These are phyloP conservation scores for Ailurus styani DNA, from an alignment of 2,113 vertebrate species.

Conservation along the genomic window DNA sequence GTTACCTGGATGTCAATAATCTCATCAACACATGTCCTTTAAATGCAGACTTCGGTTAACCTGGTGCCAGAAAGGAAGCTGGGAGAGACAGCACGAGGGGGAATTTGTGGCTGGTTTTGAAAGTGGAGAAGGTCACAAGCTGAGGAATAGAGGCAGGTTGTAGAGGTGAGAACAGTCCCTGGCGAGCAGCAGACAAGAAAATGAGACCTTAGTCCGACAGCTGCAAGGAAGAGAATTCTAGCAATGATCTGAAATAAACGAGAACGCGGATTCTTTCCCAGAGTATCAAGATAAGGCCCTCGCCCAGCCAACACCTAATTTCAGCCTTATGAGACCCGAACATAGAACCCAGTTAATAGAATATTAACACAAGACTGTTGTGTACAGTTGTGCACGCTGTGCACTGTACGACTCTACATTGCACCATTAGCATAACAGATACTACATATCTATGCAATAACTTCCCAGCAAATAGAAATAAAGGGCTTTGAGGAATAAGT, in stretches of 20 bases:
- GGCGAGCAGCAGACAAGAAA: background rate
- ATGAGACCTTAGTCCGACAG: background rate
- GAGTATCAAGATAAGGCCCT: background rate
- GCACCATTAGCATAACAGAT: background rate
- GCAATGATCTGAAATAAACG: background rate
- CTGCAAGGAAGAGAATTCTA: background rate
- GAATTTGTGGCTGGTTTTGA: background rate
- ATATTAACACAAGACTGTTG: background rate
- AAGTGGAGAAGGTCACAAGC: background rate
- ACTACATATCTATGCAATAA: background rate
- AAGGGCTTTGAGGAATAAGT: background rate
- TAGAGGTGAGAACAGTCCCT: background rate
- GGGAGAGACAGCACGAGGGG: background rate
- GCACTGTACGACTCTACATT: background rate
- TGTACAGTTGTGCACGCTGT: background rate
- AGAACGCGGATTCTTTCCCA: background rate
- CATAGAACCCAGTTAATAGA: background rate
- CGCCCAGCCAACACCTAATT: background rate
- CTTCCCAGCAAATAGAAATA: background rate
- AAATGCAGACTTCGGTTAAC: background rate
- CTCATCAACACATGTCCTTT: background rate
- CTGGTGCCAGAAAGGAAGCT: background rate
- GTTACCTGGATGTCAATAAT: background rate
- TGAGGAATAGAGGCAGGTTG: background rate
- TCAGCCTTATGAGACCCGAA: background rate